Conservation (phyloP, 2,888 invertebrate species). For the Mylabris sibirica region DNA sequence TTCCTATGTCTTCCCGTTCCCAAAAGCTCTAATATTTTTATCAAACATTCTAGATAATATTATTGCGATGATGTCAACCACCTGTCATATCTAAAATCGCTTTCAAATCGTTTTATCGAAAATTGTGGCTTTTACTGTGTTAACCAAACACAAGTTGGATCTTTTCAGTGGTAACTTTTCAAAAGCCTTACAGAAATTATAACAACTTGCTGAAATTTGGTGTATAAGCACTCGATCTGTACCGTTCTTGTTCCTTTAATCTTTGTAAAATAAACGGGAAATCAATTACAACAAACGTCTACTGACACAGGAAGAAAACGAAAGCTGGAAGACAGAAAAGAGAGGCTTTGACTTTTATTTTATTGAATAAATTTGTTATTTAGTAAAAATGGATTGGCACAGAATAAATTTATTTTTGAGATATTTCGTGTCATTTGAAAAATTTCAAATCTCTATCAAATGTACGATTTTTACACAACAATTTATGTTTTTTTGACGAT, state of each 20-base stretch:
- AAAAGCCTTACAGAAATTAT: background rate
- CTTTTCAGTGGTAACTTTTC: background rate
- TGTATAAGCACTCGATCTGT: background rate
- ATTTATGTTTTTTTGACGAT: too few relatives aligned
- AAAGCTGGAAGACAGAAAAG: too few relatives aligned
- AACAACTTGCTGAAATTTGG: background rate
- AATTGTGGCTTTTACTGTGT: background rate
- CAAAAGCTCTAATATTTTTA: background rate
- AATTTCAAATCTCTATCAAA: too few relatives aligned
- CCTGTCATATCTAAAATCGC: background rate
- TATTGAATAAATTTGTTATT: too few relatives aligned
- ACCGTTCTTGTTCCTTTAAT: background rate
- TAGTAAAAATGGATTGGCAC: too few relatives aligned
- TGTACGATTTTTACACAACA: too few relatives aligned
- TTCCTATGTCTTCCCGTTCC: background rate
- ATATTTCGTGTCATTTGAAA: too few relatives aligned
- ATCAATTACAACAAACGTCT: background rate
- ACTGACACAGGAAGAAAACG: too few relatives aligned
- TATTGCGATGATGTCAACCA: conserved; percentile 5
- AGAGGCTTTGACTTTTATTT: too few relatives aligned
- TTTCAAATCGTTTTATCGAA: background rate
- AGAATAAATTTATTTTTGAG: too few relatives aligned
- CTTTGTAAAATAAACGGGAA: background rate
- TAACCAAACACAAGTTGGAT: too few relatives aligned
- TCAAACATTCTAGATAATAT: background rate